Evolutionary conservation across 2,888 invertebrate species (phyloP).

Genomic region (Thalpophila matura): DNA sequence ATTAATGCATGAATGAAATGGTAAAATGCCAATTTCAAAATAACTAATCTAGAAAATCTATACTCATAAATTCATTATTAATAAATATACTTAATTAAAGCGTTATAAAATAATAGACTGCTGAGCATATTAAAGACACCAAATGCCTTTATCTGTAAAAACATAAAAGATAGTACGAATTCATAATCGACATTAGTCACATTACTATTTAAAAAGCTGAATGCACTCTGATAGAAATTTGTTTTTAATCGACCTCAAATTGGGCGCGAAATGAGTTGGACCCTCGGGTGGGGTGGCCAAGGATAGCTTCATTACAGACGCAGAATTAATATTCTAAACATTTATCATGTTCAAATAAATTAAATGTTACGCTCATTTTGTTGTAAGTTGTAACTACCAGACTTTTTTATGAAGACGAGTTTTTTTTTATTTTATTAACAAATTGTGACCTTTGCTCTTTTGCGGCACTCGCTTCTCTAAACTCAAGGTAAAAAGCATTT

Average conservation of each 20-base stretch:
- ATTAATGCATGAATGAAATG: no score
- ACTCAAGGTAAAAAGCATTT: conserved; percentile 18
- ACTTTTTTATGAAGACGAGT: not conserved
- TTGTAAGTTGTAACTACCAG: conserved; percentile 18
- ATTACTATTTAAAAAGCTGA: conserved; percentile 79
- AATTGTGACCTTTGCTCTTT: not conserved
- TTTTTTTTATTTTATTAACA: conserved; percentile 2
- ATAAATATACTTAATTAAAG: no score
- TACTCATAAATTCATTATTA: no score
- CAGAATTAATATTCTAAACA: conserved; percentile 75
- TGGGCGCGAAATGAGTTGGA: conserved; percentile 90
- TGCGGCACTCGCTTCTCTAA: not conserved
- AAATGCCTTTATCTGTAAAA: no score
- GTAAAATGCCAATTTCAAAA: no score
- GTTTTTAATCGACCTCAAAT: conserved; percentile 90
- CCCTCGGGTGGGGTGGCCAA: conserved; percentile 78
- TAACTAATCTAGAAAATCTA: no score
- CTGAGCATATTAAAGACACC: not conserved
- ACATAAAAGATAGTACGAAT: not conserved
- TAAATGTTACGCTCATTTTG: conserved; percentile 23
- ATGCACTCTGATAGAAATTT: conserved; percentile 89
- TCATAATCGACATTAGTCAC: conserved; percentile 44
- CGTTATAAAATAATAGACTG: no score
- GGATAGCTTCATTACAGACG: conserved; percentile 84
- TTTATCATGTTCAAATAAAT: conserved; percentile 50